Conservation (phyloP, 2,113 vertebrate genomes). For the Nycticebus coucang region DNA sequence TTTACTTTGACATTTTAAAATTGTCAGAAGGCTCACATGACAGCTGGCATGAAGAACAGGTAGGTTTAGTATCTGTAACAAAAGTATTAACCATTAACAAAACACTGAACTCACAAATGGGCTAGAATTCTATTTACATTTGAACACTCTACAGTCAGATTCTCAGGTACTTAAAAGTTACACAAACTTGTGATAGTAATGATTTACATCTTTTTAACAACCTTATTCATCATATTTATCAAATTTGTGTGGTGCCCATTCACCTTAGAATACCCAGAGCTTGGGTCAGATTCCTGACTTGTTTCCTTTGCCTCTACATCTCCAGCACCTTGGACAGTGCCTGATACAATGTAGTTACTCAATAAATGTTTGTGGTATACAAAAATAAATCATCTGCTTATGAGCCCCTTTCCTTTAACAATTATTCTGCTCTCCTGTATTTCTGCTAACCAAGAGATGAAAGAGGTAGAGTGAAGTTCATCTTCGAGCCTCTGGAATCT, state of each 20-base stretch:
- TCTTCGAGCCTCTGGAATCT: not conserved
- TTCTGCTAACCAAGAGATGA: not conserved
- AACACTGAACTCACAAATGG: not conserved
- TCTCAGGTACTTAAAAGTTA: not conserved
- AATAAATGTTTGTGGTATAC: not conserved
- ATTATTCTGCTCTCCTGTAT: not conserved
- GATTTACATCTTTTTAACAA: not conserved
- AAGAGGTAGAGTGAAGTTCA: not conserved
- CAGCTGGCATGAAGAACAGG: not conserved
- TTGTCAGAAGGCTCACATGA: not conserved
- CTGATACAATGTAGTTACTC: not conserved
- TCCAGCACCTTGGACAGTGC: conserved; percentile 67
- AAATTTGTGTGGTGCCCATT: no score
- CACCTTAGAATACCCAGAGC: not conserved
- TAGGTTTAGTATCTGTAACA: no score
- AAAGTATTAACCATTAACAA: not conserved
- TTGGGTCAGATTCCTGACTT: not conserved
- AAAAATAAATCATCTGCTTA: not conserved
- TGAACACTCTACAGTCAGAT: not conserved
- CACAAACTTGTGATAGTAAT: not conserved
- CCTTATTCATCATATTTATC: not conserved
- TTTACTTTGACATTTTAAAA: not conserved
- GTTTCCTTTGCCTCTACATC: no score
- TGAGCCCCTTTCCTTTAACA: not conserved
- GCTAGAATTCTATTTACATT: not conserved